These are phyloP conservation scores for Pluvialis apricaria DNA, from an alignment of 2,113 vertebrate genomes.

Conservation along the genomic window DNA sequence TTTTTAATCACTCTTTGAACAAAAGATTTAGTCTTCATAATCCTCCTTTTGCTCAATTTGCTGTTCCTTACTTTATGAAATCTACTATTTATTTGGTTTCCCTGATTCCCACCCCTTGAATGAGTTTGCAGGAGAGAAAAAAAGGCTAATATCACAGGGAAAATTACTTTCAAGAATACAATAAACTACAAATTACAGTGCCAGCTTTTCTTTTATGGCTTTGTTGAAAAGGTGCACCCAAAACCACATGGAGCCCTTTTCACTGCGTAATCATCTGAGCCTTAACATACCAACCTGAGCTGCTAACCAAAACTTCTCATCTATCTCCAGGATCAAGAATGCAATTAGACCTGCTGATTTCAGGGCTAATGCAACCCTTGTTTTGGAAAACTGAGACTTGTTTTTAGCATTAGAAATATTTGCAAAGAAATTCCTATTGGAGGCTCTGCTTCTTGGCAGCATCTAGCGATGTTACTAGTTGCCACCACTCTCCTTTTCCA, in stretches of 20 bases:
- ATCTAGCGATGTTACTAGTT: rapidly evolving
- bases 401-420: background rate
- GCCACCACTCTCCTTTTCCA: background rate
- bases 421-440: background rate
- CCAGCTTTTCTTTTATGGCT: background rate
- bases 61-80: conserved; percentile 62
- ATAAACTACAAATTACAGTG: background rate
- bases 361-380: background rate
- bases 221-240: background rate
- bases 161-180: conserved; percentile 38
- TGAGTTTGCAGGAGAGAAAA: background rate
- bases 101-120: background rate
- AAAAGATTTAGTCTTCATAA: conserved; percentile 74
- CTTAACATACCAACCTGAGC: background rate
- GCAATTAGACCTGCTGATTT: background rate
- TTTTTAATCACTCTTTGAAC: conserved; percentile 79
- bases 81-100: conserved; percentile 57
- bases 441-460: background rate
- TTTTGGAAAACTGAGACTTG: background rate
- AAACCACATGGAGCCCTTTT: background rate
- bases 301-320: background rate
- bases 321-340: background rate
- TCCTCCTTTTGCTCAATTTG: conserved; percentile 71
- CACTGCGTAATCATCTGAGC: background rate
- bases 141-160: conserved; percentile 12